These are phyloP conservation scores for Bombus pascuorum DNA, from an alignment of 1,140 invertebrate genomes.

Conservation along the genomic window DNA sequence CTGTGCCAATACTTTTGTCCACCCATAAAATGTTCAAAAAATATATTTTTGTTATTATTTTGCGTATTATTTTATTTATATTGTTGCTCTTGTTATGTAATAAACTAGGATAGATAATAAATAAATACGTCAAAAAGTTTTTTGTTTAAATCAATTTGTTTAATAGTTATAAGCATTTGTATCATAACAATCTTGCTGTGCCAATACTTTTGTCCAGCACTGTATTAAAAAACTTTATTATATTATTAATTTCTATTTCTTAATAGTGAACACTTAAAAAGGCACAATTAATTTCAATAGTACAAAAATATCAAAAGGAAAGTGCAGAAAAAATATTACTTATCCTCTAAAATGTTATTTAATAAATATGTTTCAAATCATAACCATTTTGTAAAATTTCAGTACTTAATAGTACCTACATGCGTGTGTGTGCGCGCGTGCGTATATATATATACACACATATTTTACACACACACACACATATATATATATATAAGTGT, in stretches of 20 bases:
- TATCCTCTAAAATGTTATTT: conserved; percentile 66
- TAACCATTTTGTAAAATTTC: conserved; percentile 61
- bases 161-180: too few relatives aligned
- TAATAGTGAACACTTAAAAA: conserved; percentile 71
- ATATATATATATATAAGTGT: conserved; percentile 51
- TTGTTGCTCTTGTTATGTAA: too few relatives aligned
- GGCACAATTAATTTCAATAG: conserved; percentile 76
- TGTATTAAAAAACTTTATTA: conserved; percentile 53
- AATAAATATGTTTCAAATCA: conserved; percentile 56
- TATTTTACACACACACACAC: background rate
- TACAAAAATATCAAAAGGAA: conserved; percentile 78
- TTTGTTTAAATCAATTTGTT: too few relatives aligned
- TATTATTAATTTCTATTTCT: conserved; percentile 50
- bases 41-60: too few relatives aligned
- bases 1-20: too few relatives aligned
- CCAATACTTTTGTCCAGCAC: too few relatives aligned
- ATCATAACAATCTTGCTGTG: too few relatives aligned
- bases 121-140: too few relatives aligned
- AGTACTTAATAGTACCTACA: conserved; percentile 28
- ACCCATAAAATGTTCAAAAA: too few relatives aligned
- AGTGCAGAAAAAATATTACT: conserved; percentile 45
- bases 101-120: too few relatives aligned
- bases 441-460: conserved; percentile 34
- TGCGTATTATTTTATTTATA: too few relatives aligned
- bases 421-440: background rate